Conservation (phyloP, 1,140 invertebrate genomes). For the Copidosoma floridanum region DNA sequence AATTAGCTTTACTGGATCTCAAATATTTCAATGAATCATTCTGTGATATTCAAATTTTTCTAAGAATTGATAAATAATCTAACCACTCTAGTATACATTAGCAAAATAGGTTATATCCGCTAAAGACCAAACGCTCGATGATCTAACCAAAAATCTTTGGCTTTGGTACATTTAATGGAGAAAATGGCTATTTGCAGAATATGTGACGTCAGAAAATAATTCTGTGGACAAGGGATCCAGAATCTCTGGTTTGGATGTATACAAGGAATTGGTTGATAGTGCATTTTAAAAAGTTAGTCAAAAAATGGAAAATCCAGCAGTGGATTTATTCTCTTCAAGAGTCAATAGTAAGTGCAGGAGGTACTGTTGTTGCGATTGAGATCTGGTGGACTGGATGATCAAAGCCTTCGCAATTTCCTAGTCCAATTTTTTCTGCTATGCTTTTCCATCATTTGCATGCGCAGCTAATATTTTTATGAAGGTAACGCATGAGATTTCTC, state of each 20-base stretch:
- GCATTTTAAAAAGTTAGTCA: neutral
- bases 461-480: too few species aligned
- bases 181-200: conserved; percentile 24
- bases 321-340: too few species aligned
- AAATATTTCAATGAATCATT: conserved; percentile 40
- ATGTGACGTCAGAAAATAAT: conserved; percentile 30
- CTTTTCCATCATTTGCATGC: too few species aligned
- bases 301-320: conserved; percentile 11
- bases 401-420: too few species aligned
- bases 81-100: conserved; percentile 34
- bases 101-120: conserved; percentile 35
- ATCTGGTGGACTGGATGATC: too few species aligned
- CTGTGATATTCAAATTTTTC: conserved; percentile 35
- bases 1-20: conserved; percentile 39
- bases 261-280: conserved; percentile 8
- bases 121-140: conserved; percentile 26
- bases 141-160: conserved; percentile 20
- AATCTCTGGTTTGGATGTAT: conserved; percentile 7
- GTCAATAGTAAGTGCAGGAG: too few species aligned
- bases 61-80: conserved; percentile 40
- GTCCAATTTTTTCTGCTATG: too few species aligned
- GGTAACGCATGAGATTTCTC: too few species aligned
- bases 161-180: conserved; percentile 30
- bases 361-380: too few species aligned
- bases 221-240: conserved; percentile 21